A percentile compares a stretch with the other conserved stretches of the same genome.
phyloP scores from a whole-genome alignment of 2,113 vertebrate species.

The Lichenostomus cassidix region DNA sequence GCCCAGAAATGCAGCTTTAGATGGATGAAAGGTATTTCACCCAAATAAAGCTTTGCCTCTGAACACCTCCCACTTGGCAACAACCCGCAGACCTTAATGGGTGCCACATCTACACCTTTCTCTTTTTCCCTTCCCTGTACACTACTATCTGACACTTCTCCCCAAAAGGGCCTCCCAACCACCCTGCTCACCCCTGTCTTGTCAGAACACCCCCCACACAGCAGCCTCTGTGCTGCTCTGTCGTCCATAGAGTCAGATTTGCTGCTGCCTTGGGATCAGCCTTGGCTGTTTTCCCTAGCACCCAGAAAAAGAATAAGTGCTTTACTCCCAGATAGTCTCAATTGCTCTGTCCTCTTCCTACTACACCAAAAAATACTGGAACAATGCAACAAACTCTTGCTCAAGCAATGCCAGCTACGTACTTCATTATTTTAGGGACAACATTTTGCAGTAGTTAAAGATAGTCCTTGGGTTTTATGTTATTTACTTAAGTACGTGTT shows the following conservation, averaged over 20 bases:
- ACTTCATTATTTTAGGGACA: not conserved
- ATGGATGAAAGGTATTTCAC: not conserved
- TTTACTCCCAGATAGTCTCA: not conserved
- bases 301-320: not conserved
- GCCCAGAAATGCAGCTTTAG: not conserved
- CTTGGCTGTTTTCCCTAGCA: not conserved
- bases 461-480: not conserved
- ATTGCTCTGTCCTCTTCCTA: not conserved
- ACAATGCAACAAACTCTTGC: not conserved
- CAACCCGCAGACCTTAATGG: not conserved
- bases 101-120: not conserved
- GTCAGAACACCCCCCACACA: fast-evolving
- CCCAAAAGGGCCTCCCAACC: not conserved
- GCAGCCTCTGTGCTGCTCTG: not conserved
- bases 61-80: not conserved
- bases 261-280: not conserved
- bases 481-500: not conserved
- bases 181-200: not conserved
- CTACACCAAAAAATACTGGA: not conserved
- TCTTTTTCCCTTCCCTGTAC: not conserved
- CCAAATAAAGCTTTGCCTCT: not conserved
- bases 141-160: not conserved
- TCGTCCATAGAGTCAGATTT: not conserved
- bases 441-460: not conserved
- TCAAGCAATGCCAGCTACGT: not conserved